phyloP scores from a whole-genome alignment of 1,140 invertebrate genomes.

The Ceratina australensis region DNA sequence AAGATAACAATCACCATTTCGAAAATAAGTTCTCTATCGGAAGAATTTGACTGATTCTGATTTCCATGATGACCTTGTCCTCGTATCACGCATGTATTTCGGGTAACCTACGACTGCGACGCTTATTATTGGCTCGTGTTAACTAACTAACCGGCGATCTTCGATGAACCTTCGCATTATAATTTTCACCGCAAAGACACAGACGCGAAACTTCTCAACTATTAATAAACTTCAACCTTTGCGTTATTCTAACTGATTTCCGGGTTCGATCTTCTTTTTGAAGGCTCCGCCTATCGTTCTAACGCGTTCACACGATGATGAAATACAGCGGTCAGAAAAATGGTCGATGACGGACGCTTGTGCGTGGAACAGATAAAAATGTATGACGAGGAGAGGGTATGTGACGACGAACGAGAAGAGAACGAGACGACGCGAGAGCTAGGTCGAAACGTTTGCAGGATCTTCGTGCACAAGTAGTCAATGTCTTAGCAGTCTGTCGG shows the following conservation, averaged over 20 bases:
- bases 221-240: constrained; percentile 1
- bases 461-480: constrained; percentile 32
- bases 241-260: background rate
- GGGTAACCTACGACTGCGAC: constrained; percentile 1
- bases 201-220: background rate
- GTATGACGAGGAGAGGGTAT: no score
- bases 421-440: constrained; percentile 11
- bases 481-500: constrained; percentile 49
- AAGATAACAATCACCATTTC: no score
- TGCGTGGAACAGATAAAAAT: background rate
- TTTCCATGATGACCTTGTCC: constrained; percentile 40
- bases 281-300: no score
- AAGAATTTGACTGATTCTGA: background rate
- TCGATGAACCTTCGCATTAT: background rate
- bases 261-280: background rate
- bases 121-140: constrained; percentile 14
- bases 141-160: background rate
- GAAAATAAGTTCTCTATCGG: no score
- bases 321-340: constrained; percentile 26
- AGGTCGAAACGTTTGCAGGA: constrained; percentile 35
- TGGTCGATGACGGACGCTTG: constrained; percentile 19
- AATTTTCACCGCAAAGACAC: background rate
- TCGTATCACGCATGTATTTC: constrained; percentile 37
- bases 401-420: background rate
- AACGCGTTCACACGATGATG: no score